Conservation (phyloP, 2,888 invertebrate species). For the Morpho deidamia region DNA sequence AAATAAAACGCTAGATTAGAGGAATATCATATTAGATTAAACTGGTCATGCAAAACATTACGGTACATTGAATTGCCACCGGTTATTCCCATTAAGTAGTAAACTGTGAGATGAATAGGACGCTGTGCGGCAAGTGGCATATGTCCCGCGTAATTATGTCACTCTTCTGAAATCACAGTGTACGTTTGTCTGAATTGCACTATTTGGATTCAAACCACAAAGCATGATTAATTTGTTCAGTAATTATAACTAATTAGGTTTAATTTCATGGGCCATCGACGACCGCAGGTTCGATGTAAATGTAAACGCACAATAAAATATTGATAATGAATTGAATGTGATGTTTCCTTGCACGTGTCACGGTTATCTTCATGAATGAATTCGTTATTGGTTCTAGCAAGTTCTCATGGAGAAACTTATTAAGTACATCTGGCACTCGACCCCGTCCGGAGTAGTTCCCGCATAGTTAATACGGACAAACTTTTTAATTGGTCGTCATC, state of each 20-base stretch:
- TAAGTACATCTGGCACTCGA: constrained; percentile 65
- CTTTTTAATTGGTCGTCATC: constrained; percentile 75
- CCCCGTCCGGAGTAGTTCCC: constrained; percentile 49
- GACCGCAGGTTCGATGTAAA: constrained; percentile 20
- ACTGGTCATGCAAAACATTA: constrained; percentile 5
- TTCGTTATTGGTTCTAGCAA: constrained; percentile 13
- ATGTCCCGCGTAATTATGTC: constrained; percentile 22
- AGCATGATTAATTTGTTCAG: constrained; percentile 29
- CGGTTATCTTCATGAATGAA: constrained; percentile 14
- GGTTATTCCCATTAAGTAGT: constrained; percentile 4
- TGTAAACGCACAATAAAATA: background rate
- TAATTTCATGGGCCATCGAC: constrained; percentile 25
- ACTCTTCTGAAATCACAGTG: constrained; percentile 17
- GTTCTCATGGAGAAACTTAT: constrained; percentile 45
- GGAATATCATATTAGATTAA: constrained; percentile 1
- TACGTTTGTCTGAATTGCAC: constrained; percentile 28
- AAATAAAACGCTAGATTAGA: background rate
- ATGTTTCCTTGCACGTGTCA: constrained; percentile 9
- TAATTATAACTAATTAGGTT: constrained; percentile 29
- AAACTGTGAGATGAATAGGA: constrained; percentile 15
- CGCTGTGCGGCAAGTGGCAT: constrained; percentile 12
- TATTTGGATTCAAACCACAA: constrained; percentile 26
- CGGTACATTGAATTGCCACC: background rate
- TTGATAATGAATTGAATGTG: background rate
- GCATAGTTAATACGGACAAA: constrained; percentile 69